Base-by-base conservation (phyloP, 2,888 invertebrate species). In the Petrophora chlorosata region DNA sequence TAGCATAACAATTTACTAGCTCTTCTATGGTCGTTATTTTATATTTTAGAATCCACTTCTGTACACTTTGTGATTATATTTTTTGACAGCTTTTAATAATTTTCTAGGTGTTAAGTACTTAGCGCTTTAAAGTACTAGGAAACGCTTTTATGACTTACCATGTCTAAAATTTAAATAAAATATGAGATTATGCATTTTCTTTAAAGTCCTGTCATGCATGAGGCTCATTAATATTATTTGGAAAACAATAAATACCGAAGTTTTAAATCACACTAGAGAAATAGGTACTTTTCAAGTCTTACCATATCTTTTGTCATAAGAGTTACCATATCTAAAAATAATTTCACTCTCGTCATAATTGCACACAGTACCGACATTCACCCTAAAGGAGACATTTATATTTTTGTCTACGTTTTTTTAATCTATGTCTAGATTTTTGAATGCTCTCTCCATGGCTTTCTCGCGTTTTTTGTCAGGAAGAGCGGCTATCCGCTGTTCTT, bases 401-500 rank as follows among this genome's bases (percentile, higher is more conserved):
- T 13, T 12, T 25, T 33, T 26, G 10, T 15, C 9, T 25, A 25
- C 9, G 15, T 10, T n/a, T 22, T n/a, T 36, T 57, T 85, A 95
- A 84, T 95, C 95, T 53, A 95, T 93, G 32, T 94, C 93, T 22
- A 95, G 73, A 65, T 94, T 94, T 64, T 94, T 94, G 65, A 95
- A 95, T 4, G 93, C 93, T 26, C 93, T 93, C 57, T 94, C 94
- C 54, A 94, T 89, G 0, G 93, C 94, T 28, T 85, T 86, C 4
- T 86, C 85, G 3, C 82, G 53, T 38, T 89, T 88, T 56, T 89
- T 88, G 45, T 84, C 84, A 0, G 87, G 85, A 14, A 86, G 54
- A 1, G 86, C 88, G 0, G 73, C 72, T 38, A 79, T 62, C 34
- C 90, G 73, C 64, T 90, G 90, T 14, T 78, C 81, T 53, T 91